Conservation (phyloP, 2,797 vertebrate genomes). For the Phoeniculus purpureus region DNA sequence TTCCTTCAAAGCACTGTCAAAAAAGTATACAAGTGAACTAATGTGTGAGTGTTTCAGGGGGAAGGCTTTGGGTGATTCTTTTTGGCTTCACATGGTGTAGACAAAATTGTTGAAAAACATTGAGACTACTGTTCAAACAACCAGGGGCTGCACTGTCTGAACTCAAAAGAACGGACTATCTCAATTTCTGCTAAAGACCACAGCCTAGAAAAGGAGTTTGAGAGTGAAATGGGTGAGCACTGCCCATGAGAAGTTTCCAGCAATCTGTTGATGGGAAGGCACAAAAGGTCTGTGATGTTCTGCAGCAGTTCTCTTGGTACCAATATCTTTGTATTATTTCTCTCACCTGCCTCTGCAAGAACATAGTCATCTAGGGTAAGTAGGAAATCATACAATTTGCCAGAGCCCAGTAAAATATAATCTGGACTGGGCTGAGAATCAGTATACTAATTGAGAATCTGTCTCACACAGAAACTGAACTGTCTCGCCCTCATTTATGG, state of each 20-base stretch:
- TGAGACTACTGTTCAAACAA: not conserved
- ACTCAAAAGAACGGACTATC: not conserved
- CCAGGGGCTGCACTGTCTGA: not conserved
- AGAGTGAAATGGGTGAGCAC: not conserved
- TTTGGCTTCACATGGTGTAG: not conserved
- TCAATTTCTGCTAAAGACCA: not conserved
- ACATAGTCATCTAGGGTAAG: not conserved
- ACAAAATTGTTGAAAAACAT: not conserved
- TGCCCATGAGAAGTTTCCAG: not conserved
- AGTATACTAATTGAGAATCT: not conserved
- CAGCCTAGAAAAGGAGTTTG: not conserved
- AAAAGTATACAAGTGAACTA: not conserved
- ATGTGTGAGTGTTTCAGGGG: fast-evolving
- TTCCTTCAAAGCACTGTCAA: not conserved
- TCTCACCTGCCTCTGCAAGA: conserved; percentile 15
- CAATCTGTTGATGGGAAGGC: not conserved
- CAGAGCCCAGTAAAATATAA: not conserved
- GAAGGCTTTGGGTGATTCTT: not conserved
- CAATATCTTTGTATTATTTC: not conserved
- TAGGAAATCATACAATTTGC: not conserved
- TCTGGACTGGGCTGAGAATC: not conserved
- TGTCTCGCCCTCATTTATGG: not conserved
- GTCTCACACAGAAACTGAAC: not conserved
- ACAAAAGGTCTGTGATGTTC: not conserved
- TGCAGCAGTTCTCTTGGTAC: not conserved